Base-by-base conservation (phyloP, 2,113 vertebrate species). In the Mastomys coucha region DNA sequence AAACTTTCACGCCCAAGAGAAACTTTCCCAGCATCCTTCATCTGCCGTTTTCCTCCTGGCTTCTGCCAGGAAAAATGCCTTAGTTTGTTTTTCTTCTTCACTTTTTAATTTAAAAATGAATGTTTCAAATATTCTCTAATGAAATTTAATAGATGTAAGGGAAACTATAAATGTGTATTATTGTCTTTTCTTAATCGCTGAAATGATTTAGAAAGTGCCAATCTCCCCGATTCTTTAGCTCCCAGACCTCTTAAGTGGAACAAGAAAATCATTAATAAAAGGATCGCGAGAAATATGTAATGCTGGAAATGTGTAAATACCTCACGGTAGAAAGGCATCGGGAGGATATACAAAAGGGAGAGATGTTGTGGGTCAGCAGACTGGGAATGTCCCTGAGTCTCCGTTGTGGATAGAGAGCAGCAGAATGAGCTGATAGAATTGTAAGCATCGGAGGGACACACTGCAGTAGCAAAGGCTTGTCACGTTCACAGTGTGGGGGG, bases 71-170 rank as follows among this genome's bases (percentile, higher is more conserved):
- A 9, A 7, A 85, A 65, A 85, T 19, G 82, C 45, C 86, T 89
- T 42, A 12, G 39, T 73, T 76, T 88, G 36, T 16, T 81, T 92
- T 89, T 91, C 82, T 93, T 88, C 56, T 89, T 56, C 69, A 39
- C 36, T 88, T 82, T 45, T 10, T 70, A 92, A 26, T 70, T 75
- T 56, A 81, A 53, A 39, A 86, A 65, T 9, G 76, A n/a, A 28
- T 17, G 70, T 67, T 56, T 85, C 56, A 89, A 65, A 88, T 72
- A 81, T 75, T 63, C 28, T 31, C 58, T 86, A 80, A 13, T 36
- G 22, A n/a, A 58, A 67, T 65, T 63, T 33, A 28, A 17, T 69
- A 33, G 67, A 91, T 51, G 19, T n/a, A 56, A 56, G 12, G 86
- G 13, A 72, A 72, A 39, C 7, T 53, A 26, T 56, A 63, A 5